Percentiles rank a stretch among this genome's conserved stretches.
Evolutionary conservation across 92 coral and sea anemone species (phyloP).

Genomic region (Zoanthus solanderi): DNA sequence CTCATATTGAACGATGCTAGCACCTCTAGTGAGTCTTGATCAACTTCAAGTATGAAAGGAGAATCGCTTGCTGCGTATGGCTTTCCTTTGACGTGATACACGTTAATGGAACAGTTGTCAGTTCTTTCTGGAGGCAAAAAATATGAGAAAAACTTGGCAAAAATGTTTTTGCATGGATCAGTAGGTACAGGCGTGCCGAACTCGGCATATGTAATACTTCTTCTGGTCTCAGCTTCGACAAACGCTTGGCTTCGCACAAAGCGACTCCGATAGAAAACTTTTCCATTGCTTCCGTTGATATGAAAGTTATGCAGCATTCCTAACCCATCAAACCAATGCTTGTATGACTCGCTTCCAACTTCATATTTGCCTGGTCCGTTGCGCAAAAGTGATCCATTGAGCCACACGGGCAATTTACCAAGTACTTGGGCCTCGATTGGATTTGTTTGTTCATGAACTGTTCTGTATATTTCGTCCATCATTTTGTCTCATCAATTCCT

Average conservation of each 20-base stretch:
- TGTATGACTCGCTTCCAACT: conserved; percentile 85
- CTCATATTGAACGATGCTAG: conserved; percentile 79
- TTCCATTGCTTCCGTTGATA: conserved; percentile 79
- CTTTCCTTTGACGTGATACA: conserved; percentile 81
- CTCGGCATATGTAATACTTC: conserved; percentile 89
- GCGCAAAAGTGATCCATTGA: conserved; percentile 89
- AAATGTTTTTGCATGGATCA: conserved; percentile 96
- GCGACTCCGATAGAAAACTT: conserved; percentile 89
- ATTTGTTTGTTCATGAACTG: conserved; percentile 81
- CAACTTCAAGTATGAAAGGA: conserved; percentile 84
- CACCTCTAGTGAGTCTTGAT: conserved; percentile 77
- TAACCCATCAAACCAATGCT: conserved; percentile 98
- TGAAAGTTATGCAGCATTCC: conserved; percentile 89
- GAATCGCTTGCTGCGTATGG: conserved; percentile 94
- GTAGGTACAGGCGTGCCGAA: conserved; percentile 95
- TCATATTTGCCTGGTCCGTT: conserved; percentile 98
- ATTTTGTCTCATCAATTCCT: not conserved
- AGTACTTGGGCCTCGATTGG: conserved; percentile 78
- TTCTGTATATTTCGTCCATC: conserved; percentile 94
- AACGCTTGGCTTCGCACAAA: conserved; percentile 90
- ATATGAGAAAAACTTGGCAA: conserved; percentile 94
- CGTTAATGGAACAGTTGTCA: conserved; percentile 87
- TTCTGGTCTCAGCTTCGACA: conserved; percentile 73
- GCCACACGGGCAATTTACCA: conserved; percentile 89
- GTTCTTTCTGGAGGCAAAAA: conserved; percentile 93